Conservation (phyloP, 2,888 invertebrate species). For the Cerceris ruficornis region DNA sequence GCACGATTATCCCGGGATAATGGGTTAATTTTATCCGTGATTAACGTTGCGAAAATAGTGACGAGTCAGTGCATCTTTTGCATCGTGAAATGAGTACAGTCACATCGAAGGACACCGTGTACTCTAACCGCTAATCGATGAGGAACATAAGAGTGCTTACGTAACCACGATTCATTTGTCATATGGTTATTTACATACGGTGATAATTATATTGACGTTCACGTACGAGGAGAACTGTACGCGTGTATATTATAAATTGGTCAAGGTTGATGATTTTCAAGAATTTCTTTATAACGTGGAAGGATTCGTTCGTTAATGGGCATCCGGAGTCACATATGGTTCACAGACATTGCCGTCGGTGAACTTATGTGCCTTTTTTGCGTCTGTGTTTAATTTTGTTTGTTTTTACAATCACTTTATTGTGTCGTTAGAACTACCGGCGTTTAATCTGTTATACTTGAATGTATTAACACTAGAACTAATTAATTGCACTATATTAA, state of each 20-base stretch:
- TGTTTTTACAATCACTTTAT: no score
- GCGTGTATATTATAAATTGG: slow-evolving; percentile 30
- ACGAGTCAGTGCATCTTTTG: slow-evolving; percentile 33
- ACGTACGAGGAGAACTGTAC: slow-evolving; percentile 3
- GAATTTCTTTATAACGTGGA: slow-evolving; percentile 1
- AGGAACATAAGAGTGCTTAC: slow-evolving; percentile 42
- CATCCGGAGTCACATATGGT: not conserved
- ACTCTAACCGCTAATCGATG: slow-evolving; percentile 44
- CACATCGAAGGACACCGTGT: slow-evolving; percentile 35
- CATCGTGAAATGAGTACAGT: slow-evolving; percentile 23
- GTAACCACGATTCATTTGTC: slow-evolving; percentile 39
- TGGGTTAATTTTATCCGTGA: not conserved
- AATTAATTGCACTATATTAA: no score
- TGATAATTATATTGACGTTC: slow-evolving; percentile 44
- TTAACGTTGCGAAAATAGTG: not conserved
- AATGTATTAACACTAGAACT: no score
- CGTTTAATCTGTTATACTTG: no score
- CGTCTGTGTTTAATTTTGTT: no score
- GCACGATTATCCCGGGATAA: not conserved
- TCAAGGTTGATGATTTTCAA: slow-evolving; percentile 36
- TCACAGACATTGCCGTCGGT: no score
- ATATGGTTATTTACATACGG: slow-evolving; percentile 49
- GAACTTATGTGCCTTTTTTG: no score
- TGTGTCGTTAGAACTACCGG: no score
- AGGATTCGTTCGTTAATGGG: slow-evolving; percentile 1